A percentile compares a stretch with the other conserved stretches of the same genome.
phyloP scores from a whole-genome alignment of 1,140 invertebrate species.

The Pseudomyrmex flavicornis region DNA sequence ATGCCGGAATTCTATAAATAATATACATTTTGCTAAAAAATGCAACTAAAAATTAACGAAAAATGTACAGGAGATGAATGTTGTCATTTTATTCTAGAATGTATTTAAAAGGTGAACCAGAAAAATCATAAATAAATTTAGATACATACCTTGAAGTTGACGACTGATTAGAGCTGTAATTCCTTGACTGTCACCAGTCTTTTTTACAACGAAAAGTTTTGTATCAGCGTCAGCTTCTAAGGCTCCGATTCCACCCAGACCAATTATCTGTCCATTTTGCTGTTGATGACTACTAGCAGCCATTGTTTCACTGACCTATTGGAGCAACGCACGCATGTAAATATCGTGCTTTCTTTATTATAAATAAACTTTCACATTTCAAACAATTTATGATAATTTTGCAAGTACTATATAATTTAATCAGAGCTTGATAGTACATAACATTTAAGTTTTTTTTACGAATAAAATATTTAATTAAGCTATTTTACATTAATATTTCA shows the following conservation, averaged over 20 bases:
- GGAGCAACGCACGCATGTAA: background rate
- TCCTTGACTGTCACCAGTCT: conserved; percentile 90
- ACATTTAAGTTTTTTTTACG: background rate
- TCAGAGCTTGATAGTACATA: too few species aligned
- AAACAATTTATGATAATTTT: too few species aligned
- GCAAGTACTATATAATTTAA: too few species aligned
- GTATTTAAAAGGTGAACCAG: conserved; percentile 22
- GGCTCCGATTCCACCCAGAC: conserved; percentile 77
- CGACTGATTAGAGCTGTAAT: conserved; percentile 91
- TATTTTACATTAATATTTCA: background rate
- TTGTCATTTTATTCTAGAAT: background rate
- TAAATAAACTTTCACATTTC: too few species aligned
- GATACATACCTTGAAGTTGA: conserved; percentile 90
- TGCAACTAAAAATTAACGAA: conserved; percentile 8
- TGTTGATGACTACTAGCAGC: conserved; percentile 90
- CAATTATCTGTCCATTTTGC: conserved; percentile 87
- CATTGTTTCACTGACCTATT: conserved; percentile 93
- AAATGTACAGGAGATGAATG: conserved; percentile 6
- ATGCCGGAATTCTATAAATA: conserved; percentile 26
- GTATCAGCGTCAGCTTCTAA: conserved; percentile 88
- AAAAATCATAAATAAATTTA: background rate
- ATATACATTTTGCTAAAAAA: conserved; percentile 43
- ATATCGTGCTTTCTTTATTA: background rate
- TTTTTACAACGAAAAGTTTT: conserved; percentile 91
- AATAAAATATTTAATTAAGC: background rate